These are phyloP conservation scores for Paedocypris sp. DNA, from an alignment of 2,113 vertebrate genomes.

Conservation along the genomic window DNA sequence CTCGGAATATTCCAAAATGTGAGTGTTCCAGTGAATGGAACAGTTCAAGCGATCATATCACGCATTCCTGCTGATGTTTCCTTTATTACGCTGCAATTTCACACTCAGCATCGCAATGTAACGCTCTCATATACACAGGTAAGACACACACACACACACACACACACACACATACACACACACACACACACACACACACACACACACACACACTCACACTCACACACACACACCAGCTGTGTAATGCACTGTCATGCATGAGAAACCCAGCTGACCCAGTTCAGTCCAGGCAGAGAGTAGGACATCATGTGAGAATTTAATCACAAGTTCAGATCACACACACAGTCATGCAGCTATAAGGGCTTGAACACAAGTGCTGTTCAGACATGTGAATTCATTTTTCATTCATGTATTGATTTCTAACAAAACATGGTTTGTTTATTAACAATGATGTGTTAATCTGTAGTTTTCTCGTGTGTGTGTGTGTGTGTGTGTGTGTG, in stretches of 20 bases:
- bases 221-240: neutral
- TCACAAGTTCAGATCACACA: slow-evolving; percentile 9
- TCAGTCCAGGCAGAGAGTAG: neutral
- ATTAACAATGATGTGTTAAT: neutral
- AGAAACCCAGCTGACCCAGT: slow-evolving; percentile 10
- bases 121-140: slow-evolving; percentile 78
- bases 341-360: neutral
- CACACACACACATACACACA: neutral
- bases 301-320: slow-evolving; percentile 23
- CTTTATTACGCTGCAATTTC: slow-evolving; percentile 78
- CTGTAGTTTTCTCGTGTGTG: neutral
- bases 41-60: slow-evolving; percentile 68
- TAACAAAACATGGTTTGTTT: neutral
- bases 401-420: neutral
- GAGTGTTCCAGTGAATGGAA: slow-evolving; percentile 59
- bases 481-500: neutral
- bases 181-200: neutral
- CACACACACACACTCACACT: too few relatives aligned
- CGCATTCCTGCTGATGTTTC: slow-evolving; percentile 66
- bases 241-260: neutral
- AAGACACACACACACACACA: slow-evolving; percentile 22
- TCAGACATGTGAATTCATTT: neutral
- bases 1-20: slow-evolving; percentile 77
- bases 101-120: slow-evolving; percentile 70
- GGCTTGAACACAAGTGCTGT: neutral